A percentile compares a stretch with the other conserved stretches of the same genome.
These are phyloP conservation scores for Ophraella communa DNA, from an alignment of 2,888 invertebrate species.

Conservation along the genomic window DNA sequence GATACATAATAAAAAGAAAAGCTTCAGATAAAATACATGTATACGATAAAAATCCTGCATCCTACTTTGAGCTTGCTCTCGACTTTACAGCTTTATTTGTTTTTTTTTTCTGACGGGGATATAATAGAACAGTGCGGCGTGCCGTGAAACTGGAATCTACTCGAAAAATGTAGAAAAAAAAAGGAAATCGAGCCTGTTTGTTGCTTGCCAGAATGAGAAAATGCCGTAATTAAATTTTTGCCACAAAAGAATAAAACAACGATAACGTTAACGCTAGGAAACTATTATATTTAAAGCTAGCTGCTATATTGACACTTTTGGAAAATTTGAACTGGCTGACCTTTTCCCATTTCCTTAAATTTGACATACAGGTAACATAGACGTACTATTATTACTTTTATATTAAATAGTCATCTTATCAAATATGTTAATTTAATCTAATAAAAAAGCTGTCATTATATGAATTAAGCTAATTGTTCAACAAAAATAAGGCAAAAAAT, in stretches of 20 bases:
- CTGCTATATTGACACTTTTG: not conserved
- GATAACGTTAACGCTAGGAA: too few relatives aligned
- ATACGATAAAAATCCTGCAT: conserved; percentile 16
- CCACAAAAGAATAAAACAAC: not conserved
- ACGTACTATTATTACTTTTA: too few relatives aligned
- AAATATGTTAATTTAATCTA: too few relatives aligned
- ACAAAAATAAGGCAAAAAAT: too few relatives aligned
- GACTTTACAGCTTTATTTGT: conserved; percentile 16
- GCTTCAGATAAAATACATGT: conserved; percentile 26
- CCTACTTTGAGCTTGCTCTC: conserved; percentile 16
- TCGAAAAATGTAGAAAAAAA: conserved; percentile 8
- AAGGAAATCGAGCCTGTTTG: conserved; percentile 1
- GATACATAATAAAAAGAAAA: conserved; percentile 32
- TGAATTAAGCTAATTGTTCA: too few relatives aligned
- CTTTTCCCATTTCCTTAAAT: too few relatives aligned
- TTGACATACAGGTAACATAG: too few relatives aligned
- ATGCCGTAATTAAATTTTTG: conserved; percentile 12
- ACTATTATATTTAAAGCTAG: not conserved
- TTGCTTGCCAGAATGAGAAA: not conserved
- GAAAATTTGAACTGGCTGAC: too few relatives aligned
- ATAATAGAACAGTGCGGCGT: conserved; percentile 20
- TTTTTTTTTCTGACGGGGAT: not conserved
- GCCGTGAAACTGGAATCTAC: conserved; percentile 20
- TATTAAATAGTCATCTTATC: too few relatives aligned
- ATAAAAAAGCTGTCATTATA: too few relatives aligned